phyloP scores from a whole-genome alignment of 2,888 invertebrate species.

The Itoplectis maculator region DNA sequence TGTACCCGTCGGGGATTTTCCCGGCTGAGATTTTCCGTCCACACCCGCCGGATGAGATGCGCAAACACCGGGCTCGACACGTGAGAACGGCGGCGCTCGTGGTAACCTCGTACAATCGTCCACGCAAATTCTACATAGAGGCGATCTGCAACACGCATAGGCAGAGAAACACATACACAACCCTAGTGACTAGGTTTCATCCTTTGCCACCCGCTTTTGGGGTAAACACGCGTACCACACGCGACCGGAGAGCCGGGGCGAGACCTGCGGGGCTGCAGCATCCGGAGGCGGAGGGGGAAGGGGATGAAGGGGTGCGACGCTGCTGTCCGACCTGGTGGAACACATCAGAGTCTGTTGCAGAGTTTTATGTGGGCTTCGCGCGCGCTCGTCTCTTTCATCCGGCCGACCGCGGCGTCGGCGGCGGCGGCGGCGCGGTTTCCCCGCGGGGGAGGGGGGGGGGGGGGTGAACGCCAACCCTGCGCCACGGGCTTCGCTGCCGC shows the following conservation, averaged over 20 bases:
- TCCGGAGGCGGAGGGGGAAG: background rate
- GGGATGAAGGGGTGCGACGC: background rate
- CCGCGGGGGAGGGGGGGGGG: no score
- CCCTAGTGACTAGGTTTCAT: conserved; percentile 6
- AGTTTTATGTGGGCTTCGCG: conserved; percentile 65
- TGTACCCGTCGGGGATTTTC: conserved; percentile 3
- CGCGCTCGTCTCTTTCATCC: conserved; percentile 56
- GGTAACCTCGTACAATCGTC: conserved; percentile 18
- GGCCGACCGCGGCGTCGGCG: background rate
- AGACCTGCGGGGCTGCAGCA: no score
- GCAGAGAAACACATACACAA: background rate
- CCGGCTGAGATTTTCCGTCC: background rate
- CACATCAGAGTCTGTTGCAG: conserved; percentile 55
- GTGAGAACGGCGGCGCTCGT: background rate
- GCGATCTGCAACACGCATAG: no score
- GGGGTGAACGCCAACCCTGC: no score
- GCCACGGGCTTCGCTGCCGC: no score
- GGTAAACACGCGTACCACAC: conserved; percentile 9
- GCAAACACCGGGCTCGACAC: conserved; percentile 4
- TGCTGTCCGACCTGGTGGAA: conserved; percentile 27
- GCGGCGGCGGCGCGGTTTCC: no score
- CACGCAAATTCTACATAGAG: conserved; percentile 30
- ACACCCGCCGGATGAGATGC: background rate
- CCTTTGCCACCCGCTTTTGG: conserved; percentile 7
- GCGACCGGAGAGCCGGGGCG: no score